Evolutionary conservation across 1,140 invertebrate genomes (phyloP).

Genomic region (Drosophila virilis): DNA sequence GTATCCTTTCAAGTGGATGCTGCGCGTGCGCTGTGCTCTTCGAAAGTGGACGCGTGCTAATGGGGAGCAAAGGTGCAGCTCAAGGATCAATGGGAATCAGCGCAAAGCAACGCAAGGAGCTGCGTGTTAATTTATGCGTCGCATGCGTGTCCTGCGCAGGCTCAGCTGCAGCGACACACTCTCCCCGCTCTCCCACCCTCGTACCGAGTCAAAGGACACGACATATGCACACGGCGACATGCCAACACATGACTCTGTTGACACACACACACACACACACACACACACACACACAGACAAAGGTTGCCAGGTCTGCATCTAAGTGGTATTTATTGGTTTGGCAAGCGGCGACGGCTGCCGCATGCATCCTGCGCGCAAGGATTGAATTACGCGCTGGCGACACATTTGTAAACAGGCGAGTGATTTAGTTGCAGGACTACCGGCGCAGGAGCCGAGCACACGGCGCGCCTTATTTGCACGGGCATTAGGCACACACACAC

Average conservation of each 20-base stretch:
- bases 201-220: slow-evolving; percentile 74
- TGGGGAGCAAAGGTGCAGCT: slow-evolving; percentile 77
- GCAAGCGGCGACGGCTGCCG: slow-evolving; percentile 78
- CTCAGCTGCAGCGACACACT: slow-evolving; percentile 62
- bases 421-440: slow-evolving; percentile 69
- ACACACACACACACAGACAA: neutral
- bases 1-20: slow-evolving; percentile 66
- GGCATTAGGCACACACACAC: slow-evolving; percentile 57
- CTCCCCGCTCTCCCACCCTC: slow-evolving; percentile 10
- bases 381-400: slow-evolving; percentile 78
- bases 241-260: slow-evolving; percentile 78
- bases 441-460: slow-evolving; percentile 55
- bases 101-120: slow-evolving; percentile 12
- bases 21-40: slow-evolving; percentile 56
- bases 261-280: slow-evolving; percentile 47
- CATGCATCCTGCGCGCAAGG: slow-evolving; percentile 75
- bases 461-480: slow-evolving; percentile 74
- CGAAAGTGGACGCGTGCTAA: slow-evolving; percentile 75
- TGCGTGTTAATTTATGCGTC: slow-evolving; percentile 66
- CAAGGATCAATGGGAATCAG: slow-evolving; percentile 54
- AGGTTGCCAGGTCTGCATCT: slow-evolving; percentile 35
- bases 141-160: slow-evolving; percentile 61
- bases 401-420: slow-evolving; percentile 77
- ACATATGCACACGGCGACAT: slow-evolving; percentile 66
- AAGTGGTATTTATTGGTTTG: slow-evolving; percentile 82